These are phyloP conservation scores for Lithobates sylvaticus DNA, from an alignment of 2,797 vertebrate species.

Conservation along the genomic window DNA sequence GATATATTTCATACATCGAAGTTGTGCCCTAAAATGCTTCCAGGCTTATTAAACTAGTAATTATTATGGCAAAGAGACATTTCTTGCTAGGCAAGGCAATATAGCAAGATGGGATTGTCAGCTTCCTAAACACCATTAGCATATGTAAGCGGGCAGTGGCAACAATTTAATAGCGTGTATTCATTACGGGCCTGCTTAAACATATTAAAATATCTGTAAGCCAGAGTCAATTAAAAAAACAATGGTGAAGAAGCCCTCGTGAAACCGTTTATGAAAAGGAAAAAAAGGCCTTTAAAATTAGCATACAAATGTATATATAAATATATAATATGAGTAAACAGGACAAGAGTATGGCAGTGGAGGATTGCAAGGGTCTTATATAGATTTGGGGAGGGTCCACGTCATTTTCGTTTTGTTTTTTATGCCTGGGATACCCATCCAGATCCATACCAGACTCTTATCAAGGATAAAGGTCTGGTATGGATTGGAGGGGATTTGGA, in stretches of 20 bases:
- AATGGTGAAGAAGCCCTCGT: slow-evolving; percentile 54
- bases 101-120: slow-evolving; percentile 41
- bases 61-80: slow-evolving; percentile 55
- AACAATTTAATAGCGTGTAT: slow-evolving; percentile 53
- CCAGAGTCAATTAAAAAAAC: slow-evolving; percentile 55
- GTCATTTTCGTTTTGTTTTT: too few species aligned
- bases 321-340: too few species aligned
- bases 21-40: slow-evolving; percentile 47
- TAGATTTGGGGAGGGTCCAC: too few species aligned
- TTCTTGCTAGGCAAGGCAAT: slow-evolving; percentile 47
- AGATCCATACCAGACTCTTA: too few species aligned
- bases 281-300: not conserved
- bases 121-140: slow-evolving; percentile 59
- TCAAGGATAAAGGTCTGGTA: too few species aligned
- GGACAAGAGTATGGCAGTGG: too few species aligned
- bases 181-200: slow-evolving; percentile 45
- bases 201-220: slow-evolving; percentile 54
- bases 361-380: too few species aligned
- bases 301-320: too few species aligned
- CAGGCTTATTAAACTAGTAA: slow-evolving; percentile 57
- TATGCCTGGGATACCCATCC: too few species aligned
- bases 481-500: too few species aligned
- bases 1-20: slow-evolving; percentile 40
- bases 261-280: slow-evolving; percentile 36
- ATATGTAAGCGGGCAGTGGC: slow-evolving; percentile 58